These are phyloP conservation scores for Karalla daura DNA, from an alignment of 2,797 vertebrate genomes.

Conservation along the genomic window DNA sequence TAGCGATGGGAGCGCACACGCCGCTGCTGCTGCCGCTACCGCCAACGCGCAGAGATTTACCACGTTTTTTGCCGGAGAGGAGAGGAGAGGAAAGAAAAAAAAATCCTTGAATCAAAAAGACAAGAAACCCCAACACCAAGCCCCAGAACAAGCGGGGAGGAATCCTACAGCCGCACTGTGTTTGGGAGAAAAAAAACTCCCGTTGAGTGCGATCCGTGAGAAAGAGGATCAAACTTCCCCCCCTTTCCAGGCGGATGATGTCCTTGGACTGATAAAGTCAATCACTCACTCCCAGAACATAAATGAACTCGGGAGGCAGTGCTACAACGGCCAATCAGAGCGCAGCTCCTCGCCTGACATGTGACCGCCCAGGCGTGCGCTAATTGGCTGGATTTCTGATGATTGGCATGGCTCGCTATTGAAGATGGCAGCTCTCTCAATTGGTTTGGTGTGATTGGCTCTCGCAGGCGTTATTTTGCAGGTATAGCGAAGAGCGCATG, in stretches of 20 bases:
- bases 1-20: slow-evolving; percentile 76
- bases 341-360: slow-evolving; percentile 81
- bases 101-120: slow-evolving; percentile 63
- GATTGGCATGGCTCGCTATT: slow-evolving; percentile 89
- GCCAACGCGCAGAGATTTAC: slow-evolving; percentile 62
- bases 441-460: slow-evolving; percentile 89
- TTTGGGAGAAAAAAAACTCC: slow-evolving; percentile 82
- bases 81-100: too few species aligned
- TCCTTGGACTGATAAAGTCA: slow-evolving; percentile 98
- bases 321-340: slow-evolving; percentile 88
- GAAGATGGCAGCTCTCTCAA: slow-evolving; percentile 89
- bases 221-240: slow-evolving; percentile 89
- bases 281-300: slow-evolving; percentile 96
- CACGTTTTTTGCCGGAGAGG: slow-evolving; percentile 63
- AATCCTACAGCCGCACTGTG: slow-evolving; percentile 79
- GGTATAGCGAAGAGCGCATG: slow-evolving; percentile 83
- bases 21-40: too few species aligned
- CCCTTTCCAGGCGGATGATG: slow-evolving; percentile 92
- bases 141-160: slow-evolving; percentile 72
- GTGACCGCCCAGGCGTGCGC: slow-evolving; percentile 80
- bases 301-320: slow-evolving; percentile 93
- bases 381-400: slow-evolving; percentile 87
- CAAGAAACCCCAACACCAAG: too few species aligned
- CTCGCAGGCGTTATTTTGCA: slow-evolving; percentile 84
- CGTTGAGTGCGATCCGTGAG: slow-evolving; percentile 86